These are phyloP conservation scores for Mustela lutreola DNA, from an alignment of 2,113 vertebrate genomes.

Conservation along the genomic window DNA sequence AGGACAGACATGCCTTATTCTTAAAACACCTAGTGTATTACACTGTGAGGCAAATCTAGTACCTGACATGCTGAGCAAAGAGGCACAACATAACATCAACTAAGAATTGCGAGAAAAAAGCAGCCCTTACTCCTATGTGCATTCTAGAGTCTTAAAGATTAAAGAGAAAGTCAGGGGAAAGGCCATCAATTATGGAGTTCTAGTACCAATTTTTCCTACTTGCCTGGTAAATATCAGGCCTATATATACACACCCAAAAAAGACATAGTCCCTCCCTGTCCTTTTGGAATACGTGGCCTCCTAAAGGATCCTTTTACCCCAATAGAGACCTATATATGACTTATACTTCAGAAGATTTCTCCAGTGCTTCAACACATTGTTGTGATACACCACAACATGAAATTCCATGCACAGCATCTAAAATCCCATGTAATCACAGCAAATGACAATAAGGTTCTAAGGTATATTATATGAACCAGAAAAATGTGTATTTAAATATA, in stretches of 20 bases:
- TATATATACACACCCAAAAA: not conserved
- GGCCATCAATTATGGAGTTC: not conserved
- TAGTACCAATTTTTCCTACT: not conserved
- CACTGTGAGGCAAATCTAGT: not conserved
- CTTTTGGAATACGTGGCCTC: not conserved
- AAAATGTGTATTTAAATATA: not conserved
- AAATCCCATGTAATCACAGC: not conserved
- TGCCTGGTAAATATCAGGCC: not conserved
- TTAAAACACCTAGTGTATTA: not conserved
- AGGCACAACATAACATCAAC: not conserved
- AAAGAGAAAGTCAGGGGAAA: constrained; percentile 9
- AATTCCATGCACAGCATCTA: constrained; percentile 12
- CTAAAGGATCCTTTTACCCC: not conserved
- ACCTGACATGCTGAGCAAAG: not conserved
- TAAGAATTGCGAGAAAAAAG: not conserved
- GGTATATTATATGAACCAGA: not conserved
- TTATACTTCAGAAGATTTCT: constrained; percentile 32
- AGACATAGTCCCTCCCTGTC: not conserved
- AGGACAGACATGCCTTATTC: not conserved
- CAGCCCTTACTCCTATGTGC: not conserved
- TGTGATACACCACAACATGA: not conserved
- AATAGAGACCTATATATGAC: not conserved
- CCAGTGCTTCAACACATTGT: not conserved
- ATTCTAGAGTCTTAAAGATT: not conserved
- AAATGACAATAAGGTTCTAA: not conserved